These are phyloP conservation scores for Drosophila kanekoi DNA, from an alignment of 2,888 invertebrate species.

Conservation along the genomic window DNA sequence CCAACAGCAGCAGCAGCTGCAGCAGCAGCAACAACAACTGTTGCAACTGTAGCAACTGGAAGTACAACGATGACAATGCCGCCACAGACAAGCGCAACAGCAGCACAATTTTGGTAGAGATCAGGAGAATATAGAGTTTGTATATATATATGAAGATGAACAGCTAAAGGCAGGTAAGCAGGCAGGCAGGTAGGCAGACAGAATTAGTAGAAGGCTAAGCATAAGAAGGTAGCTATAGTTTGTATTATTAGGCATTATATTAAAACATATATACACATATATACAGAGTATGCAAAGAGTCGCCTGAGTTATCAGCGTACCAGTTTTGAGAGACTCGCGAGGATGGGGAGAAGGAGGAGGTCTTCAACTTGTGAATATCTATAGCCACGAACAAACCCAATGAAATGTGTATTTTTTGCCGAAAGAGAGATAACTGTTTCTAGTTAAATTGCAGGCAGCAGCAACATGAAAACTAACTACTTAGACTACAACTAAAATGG, in stretches of 20 bases:
- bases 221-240: slow-evolving; percentile 48
- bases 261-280: slow-evolving; percentile 37
- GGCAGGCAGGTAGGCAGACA: neutral
- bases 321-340: slow-evolving; percentile 31
- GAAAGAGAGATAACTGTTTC: slow-evolving; percentile 11
- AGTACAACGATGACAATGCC: slow-evolving; percentile 21
- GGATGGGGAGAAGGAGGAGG: no score
- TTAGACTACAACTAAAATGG: slow-evolving; percentile 22
- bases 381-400: slow-evolving; percentile 31
- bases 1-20: slow-evolving; percentile 6
- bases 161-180: neutral
- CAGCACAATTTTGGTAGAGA: slow-evolving; percentile 68
- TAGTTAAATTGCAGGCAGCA: slow-evolving; percentile 17
- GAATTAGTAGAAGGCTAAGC: slow-evolving; percentile 7
- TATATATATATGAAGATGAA: slow-evolving; percentile 58
- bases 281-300: slow-evolving; percentile 16
- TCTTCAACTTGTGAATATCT: slow-evolving; percentile 22
- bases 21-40: neutral
- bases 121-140: slow-evolving; percentile 39
- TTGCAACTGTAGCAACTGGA: slow-evolving; percentile 76
- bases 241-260: slow-evolving; percentile 59
- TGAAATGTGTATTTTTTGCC: slow-evolving; percentile 16
- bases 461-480: slow-evolving; percentile 26
- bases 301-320: slow-evolving; percentile 51
- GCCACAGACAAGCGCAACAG: slow-evolving; percentile 24